These are phyloP conservation scores for Brenthis daphne DNA, from an alignment of 2,888 invertebrate species.

Conservation along the genomic window DNA sequence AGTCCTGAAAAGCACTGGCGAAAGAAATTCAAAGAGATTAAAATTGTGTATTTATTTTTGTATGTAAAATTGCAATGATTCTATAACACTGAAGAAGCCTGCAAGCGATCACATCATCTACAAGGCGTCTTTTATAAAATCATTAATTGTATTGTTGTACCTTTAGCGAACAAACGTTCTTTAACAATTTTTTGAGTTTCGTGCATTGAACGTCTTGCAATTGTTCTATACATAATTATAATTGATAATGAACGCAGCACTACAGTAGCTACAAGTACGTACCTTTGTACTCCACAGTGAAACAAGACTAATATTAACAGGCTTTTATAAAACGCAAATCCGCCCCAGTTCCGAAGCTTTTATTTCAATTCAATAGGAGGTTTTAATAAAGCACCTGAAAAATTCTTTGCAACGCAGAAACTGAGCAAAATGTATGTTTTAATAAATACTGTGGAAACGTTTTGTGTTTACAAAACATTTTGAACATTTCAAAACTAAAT, in stretches of 20 bases:
- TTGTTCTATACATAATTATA: neutral
- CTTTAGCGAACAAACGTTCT: too few species aligned
- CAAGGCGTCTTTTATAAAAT: too few species aligned
- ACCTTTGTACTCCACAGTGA: conserved; percentile 8
- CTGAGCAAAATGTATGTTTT: conserved; percentile 18
- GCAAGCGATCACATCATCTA: too few species aligned
- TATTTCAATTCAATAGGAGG: conserved; percentile 22
- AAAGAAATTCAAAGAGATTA: too few species aligned
- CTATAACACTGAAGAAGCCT: too few species aligned
- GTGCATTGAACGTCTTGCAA: too few species aligned
- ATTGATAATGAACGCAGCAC: neutral
- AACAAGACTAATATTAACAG: conserved; percentile 23
- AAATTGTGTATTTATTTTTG: too few species aligned
- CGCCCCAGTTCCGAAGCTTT: conserved; percentile 21
- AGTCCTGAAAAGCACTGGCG: too few species aligned
- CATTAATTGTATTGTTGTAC: too few species aligned
- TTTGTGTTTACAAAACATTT: conserved; percentile 14
- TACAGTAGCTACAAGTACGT: conserved; percentile 1
- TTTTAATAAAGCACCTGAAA: conserved; percentile 24
- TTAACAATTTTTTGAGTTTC: too few species aligned
- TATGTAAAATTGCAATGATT: too few species aligned
- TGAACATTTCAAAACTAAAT: conserved; percentile 7
- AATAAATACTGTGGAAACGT: conserved; percentile 15
- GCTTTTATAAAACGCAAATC: conserved; percentile 22
- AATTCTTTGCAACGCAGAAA: conserved; percentile 20